Conservation (phyloP, 2,113 vertebrate species). For the Megalops atlanticus region DNA sequence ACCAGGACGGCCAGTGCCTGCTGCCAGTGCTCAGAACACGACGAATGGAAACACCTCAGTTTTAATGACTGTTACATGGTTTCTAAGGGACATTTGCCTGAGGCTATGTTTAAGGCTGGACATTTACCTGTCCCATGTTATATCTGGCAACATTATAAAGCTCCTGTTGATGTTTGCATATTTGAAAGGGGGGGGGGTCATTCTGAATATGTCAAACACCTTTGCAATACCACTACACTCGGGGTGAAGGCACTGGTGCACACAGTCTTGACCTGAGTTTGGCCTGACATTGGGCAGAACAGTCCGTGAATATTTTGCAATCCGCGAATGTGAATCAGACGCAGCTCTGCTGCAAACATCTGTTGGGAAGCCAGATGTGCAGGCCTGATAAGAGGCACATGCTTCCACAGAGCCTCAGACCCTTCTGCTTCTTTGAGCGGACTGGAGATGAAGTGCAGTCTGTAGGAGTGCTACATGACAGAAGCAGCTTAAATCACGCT, state of each 20-base stretch:
- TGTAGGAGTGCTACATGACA: neutral
- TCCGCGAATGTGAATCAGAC: no score
- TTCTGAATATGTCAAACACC: neutral
- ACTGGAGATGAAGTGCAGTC: slow-evolving; percentile 16
- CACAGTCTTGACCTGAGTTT: neutral
- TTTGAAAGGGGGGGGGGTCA: no score
- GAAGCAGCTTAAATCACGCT: neutral
- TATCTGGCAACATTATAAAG: neutral
- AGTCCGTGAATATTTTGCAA: no score
- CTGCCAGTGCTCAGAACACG: slow-evolving; percentile 36
- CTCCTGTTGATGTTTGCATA: neutral
- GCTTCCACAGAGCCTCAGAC: neutral
- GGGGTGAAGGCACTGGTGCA: neutral
- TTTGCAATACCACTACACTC: neutral
- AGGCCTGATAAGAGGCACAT: neutral
- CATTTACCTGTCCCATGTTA: neutral
- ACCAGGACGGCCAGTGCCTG: slow-evolving; percentile 48
- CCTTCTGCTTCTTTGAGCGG: slow-evolving; percentile 5
- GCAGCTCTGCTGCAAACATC: neutral
- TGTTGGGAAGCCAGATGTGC: neutral
- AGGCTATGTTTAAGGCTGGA: neutral
- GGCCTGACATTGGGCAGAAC: no score
- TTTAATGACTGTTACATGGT: no score
- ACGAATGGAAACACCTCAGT: slow-evolving; percentile 1
- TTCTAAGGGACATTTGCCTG: no score